Conservation (phyloP, 2,888 invertebrate genomes). For the Chironomus tentans region DNA sequence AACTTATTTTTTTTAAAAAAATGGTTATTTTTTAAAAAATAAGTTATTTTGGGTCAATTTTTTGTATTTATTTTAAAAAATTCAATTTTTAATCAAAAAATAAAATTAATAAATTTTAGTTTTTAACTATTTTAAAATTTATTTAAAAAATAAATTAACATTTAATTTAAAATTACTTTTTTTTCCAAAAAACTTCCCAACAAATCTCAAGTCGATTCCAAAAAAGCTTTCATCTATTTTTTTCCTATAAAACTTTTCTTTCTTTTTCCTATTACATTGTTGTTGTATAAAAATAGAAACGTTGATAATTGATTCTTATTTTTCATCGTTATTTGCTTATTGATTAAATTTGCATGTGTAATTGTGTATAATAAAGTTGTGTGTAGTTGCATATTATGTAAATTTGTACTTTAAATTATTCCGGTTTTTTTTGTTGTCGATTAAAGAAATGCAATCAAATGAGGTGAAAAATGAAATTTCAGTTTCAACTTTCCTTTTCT, state of each 20-base stretch:
- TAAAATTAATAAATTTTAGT: too few relatives aligned
- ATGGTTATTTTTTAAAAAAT: too few relatives aligned
- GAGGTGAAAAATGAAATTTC: not conserved
- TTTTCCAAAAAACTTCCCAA: too few relatives aligned
- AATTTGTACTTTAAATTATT: conserved; percentile 45
- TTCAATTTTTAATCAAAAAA: too few relatives aligned
- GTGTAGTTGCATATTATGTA: conserved; percentile 7
- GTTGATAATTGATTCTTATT: conserved; percentile 29
- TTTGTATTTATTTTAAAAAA: too few relatives aligned
- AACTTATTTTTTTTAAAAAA: too few relatives aligned
- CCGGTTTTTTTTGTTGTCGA: conserved; percentile 36
- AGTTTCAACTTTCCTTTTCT: not conserved
- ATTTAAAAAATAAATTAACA: too few relatives aligned
- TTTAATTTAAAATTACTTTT: too few relatives aligned
- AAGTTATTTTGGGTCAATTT: too few relatives aligned
- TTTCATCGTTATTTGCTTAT: conserved; percentile 6
- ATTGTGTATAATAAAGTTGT: conserved; percentile 4
- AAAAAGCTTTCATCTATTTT: not conserved
- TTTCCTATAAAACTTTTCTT: conserved; percentile 14
- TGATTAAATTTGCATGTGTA: not conserved
- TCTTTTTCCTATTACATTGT: conserved; percentile 9
- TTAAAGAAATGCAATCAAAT: not conserved
- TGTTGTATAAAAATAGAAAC: conserved; percentile 20
- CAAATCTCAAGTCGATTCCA: too few relatives aligned
- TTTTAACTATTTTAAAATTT: too few relatives aligned